These are phyloP conservation scores for Halcyon senegalensis DNA, from an alignment of 2,113 vertebrate species.

Conservation along the genomic window DNA sequence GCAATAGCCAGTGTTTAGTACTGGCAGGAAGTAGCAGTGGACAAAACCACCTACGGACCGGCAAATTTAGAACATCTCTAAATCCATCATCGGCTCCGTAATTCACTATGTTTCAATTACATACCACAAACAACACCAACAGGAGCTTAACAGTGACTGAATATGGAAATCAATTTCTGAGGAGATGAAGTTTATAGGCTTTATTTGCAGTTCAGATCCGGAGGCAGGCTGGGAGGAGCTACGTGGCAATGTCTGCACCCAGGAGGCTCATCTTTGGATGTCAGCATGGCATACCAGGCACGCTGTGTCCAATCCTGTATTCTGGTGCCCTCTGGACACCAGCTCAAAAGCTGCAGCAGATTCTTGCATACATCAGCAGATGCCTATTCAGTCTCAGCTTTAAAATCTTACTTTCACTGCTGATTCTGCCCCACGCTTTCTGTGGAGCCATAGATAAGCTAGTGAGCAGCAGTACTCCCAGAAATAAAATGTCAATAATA, in stretches of 20 bases:
- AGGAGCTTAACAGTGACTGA: neutral
- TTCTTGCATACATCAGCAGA: neutral
- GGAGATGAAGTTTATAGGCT: neutral
- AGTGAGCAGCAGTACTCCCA: neutral
- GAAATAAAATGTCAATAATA: neutral
- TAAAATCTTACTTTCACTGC: neutral
- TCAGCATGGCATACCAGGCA: neutral
- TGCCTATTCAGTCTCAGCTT: neutral
- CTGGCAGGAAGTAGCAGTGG: conserved; percentile 23
- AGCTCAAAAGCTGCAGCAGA: neutral
- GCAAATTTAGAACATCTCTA: conserved; percentile 29
- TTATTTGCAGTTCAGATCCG: neutral
- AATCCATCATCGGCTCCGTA: neutral
- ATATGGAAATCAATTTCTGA: neutral
- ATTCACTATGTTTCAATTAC: neutral
- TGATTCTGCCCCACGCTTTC: neutral
- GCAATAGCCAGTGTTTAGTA: conserved; percentile 13
- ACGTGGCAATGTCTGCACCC: rapidly evolving
- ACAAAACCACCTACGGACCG: conserved; percentile 22
- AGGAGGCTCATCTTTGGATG: neutral
- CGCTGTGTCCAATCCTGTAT: rapidly evolving
- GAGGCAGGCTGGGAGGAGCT: neutral
- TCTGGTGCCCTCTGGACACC: neutral
- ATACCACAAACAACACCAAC: neutral
- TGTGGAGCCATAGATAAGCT: neutral